A percentile compares a stretch with the other conserved stretches of the same genome.
phyloP scores from a whole-genome alignment of 2,797 vertebrate species.

The Acrossocheilus fasciatus region DNA sequence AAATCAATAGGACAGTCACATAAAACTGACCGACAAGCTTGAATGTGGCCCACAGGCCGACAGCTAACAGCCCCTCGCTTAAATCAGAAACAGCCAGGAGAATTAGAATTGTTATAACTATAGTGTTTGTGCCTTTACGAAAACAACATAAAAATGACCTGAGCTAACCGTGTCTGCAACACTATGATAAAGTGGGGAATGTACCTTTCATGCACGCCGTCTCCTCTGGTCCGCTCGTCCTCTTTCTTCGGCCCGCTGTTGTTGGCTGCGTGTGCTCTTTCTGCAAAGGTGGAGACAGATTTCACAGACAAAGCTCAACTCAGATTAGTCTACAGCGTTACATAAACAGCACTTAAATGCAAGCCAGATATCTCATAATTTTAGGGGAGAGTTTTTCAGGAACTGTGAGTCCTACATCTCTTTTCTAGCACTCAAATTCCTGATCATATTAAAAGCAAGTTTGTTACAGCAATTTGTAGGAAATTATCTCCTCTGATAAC shows the following conservation, averaged over 20 bases:
- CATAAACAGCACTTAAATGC: not conserved
- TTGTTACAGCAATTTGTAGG: not conserved
- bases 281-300: constrained; percentile 60
- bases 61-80: not conserved
- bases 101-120: not conserved
- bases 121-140: not conserved
- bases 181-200: not conserved
- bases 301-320: not conserved
- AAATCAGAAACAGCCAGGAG: not conserved
- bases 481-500: not conserved
- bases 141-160: not conserved
- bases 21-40: not conserved
- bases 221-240: constrained; percentile 59
- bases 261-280: constrained; percentile 63
- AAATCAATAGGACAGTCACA: not conserved
- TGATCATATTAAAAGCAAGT: not conserved
- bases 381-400: not conserved
- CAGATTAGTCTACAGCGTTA: constrained; percentile 18
- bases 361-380: not conserved
- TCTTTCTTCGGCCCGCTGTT: constrained; percentile 67
- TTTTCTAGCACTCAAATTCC: not conserved
- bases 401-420: not conserved
- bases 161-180: not conserved
- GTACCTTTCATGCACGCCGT: constrained; percentile 69
- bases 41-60: not conserved